Evolutionary conservation across 2,113 vertebrate genomes (phyloP).

Genomic region (Pogona vitticeps): DNA sequence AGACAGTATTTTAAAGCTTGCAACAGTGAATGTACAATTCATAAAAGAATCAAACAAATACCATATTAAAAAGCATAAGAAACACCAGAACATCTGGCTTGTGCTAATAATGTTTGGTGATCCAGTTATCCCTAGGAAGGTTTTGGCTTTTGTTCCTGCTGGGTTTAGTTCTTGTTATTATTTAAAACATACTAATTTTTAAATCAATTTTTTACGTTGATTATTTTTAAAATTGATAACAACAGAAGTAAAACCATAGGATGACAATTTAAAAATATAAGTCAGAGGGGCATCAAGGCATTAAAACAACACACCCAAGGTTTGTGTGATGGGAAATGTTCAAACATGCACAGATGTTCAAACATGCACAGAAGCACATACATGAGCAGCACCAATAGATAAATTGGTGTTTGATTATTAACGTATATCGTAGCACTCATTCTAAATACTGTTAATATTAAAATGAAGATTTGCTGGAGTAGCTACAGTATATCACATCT

Average conservation of each 20-base stretch:
- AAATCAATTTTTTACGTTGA: too few species aligned
- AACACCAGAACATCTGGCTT: too few species aligned
- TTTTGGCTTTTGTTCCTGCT: neutral
- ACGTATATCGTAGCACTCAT: neutral
- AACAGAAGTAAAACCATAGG: neutral
- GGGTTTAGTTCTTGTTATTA: neutral
- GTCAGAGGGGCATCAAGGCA: neutral
- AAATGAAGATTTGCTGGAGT: neutral
- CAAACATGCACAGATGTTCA: too few species aligned
- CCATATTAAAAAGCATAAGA: too few species aligned
- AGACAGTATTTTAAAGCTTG: too few species aligned
- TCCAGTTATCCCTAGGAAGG: neutral
- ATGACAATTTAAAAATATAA: neutral
- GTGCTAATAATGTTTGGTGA: neutral
- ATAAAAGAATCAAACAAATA: too few species aligned
- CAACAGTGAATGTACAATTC: too few species aligned
- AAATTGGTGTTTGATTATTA: neutral
- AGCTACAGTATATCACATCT: neutral
- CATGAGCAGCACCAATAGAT: neutral
- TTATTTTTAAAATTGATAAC: neutral
- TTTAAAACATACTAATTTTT: neutral
- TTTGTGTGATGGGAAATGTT: too few species aligned
- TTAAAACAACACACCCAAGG: neutral
- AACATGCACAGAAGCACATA: neutral
- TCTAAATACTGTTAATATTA: neutral